These are phyloP conservation scores for Pristionchus entomophagus DNA, from an alignment of 2,888 invertebrate species.

Conservation along the genomic window DNA sequence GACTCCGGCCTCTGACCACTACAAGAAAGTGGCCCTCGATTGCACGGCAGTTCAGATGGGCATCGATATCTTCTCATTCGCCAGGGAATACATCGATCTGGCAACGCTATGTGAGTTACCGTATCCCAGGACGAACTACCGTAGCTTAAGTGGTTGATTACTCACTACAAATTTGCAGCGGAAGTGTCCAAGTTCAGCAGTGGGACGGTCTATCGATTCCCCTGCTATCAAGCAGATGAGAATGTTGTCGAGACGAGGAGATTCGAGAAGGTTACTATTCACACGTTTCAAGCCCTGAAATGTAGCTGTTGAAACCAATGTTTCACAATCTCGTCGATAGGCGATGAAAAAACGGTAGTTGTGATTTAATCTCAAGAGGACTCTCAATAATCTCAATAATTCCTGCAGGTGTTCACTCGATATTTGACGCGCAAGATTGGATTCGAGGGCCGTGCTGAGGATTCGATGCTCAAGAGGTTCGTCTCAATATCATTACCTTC, in stretches of 20 bases:
- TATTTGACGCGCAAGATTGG: constrained; percentile 97
- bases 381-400: too few species aligned
- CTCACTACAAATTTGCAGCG: constrained; percentile 71
- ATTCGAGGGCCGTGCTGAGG: constrained; percentile 98
- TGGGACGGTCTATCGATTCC: constrained; percentile 92
- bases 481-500: background rate
- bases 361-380: too few species aligned
- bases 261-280: constrained; percentile 82
- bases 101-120: constrained; percentile 86
- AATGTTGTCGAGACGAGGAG: constrained; percentile 78
- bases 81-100: constrained; percentile 92
- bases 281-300: background rate
- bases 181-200: constrained; percentile 96
- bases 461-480: constrained; percentile 90
- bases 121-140: background rate
- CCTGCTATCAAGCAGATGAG: constrained; percentile 82
- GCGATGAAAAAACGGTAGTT: too few species aligned
- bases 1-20: constrained; percentile 96
- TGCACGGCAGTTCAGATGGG: constrained; percentile 90
- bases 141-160: background rate
- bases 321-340: too few species aligned
- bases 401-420: constrained; percentile 81
- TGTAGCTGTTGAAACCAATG: too few species aligned
- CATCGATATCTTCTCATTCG: constrained; percentile 93
- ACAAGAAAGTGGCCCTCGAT: constrained; percentile 94